Evolutionary conservation across 1,140 invertebrate species (phyloP).

Genomic region (Heliconius hermathena): DNA sequence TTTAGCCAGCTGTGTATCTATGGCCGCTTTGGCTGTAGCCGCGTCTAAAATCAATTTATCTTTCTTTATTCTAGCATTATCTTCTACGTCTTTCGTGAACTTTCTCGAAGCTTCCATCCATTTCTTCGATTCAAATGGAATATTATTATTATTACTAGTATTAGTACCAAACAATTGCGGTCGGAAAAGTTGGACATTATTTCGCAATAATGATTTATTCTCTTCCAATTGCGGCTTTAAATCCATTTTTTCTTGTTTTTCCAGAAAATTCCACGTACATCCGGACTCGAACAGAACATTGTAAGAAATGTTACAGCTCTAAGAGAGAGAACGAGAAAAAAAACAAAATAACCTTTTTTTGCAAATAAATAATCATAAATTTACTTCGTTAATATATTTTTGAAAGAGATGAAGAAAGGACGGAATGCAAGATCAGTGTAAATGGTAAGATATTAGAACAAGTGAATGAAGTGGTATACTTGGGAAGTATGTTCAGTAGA

Average conservation of each 20-base stretch:
- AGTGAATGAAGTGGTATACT: no score
- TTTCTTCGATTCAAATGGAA: neutral
- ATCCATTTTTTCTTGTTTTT: neutral
- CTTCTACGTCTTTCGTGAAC: neutral
- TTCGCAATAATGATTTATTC: neutral
- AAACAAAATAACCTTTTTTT: conserved; percentile 1
- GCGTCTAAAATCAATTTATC: neutral
- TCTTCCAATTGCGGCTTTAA: neutral
- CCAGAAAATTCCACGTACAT: conserved; percentile 4
- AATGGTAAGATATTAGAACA: no score
- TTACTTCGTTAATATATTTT: no score
- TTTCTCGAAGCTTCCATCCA: neutral
- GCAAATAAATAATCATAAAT: no score
- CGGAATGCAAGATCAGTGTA: no score
- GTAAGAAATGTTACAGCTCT: conserved; percentile 18
- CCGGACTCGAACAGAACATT: conserved; percentile 9
- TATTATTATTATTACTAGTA: neutral
- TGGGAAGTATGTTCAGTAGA: no score
- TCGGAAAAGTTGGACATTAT: neutral
- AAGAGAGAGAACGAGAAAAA: neutral
- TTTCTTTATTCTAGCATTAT: neutral
- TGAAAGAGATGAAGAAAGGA: no score
- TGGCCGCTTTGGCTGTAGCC: conserved; percentile 6
- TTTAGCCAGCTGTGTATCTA: conserved; percentile 3
- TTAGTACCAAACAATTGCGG: neutral